Evolutionary conservation across 23 tunicate species (phyloP), one percentile per base, ranked within the genome.

Genomic region (Aplidium turbinatum): DNA sequence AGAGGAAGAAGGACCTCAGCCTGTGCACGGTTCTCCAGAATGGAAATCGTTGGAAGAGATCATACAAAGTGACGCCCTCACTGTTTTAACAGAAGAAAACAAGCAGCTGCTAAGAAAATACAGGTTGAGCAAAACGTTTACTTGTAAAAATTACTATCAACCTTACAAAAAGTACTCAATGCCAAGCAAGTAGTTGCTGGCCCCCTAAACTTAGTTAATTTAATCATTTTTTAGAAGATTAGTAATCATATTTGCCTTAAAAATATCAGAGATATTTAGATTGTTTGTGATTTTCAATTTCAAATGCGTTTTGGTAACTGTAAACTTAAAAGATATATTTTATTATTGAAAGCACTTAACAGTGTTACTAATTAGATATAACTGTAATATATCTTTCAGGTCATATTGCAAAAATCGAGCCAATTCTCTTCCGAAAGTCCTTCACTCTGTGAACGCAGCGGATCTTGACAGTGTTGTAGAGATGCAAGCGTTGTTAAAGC

Each of bases 11-110:
- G 90, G 80, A 9, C 86, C 83, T 2, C 64, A 63, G 1, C 91
- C 74, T 0, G 60, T 68, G 0, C 86, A 79, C 38, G 97, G 97
- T 54, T 82, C 89, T 11, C 34, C 70, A 23, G 97, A 83, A 3
- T 83, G 97, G 90, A 78, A 78, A 56, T 52, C 42, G 33, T 31
- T 90, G 72, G 85, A 78, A 36, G 89, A 90, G 58, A 77, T 90
- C 21, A 68, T 90, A 3, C 87, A 90, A 38, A 57, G 68, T 32
- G 86, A 83, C 47, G 56, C 80, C 18, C 75, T 88, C 19, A 74
- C 81, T 38, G 83, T 68, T 4, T 63, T 88, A 13, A 78, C 79
- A 9, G 29, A 26, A 2, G 65, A 81, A 27, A 54, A 77, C 54
- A 76, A 82, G 45, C 50, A 47, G n/a, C 23, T 88, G 5, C 78